Conservation (phyloP, 2,888 invertebrate genomes). For the Celastrina argiolus region DNA sequence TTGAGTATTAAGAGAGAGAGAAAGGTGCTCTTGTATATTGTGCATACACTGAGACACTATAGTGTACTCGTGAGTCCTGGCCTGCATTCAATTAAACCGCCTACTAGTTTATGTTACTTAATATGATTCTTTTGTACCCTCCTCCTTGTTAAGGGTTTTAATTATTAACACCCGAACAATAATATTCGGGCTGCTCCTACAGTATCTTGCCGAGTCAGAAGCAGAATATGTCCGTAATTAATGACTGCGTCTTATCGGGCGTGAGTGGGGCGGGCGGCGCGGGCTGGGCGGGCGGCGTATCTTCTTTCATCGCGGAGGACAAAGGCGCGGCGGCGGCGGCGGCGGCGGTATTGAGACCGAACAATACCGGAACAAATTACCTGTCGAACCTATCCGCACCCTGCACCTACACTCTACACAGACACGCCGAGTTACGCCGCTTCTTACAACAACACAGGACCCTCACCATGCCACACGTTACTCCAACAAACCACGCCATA, state of each 20-base stretch:
- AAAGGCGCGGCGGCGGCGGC: background rate
- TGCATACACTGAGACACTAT: no score
- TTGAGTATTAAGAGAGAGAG: no score
- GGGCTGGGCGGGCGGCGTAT: background rate
- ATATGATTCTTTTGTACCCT: no score
- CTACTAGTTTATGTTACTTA: no score
- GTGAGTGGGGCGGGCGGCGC: background rate
- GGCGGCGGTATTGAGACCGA: background rate
- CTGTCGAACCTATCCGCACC: conserved; percentile 13
- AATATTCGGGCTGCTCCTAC: background rate
- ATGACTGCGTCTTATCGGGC: background rate
- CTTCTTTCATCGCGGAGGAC: conserved; percentile 17
- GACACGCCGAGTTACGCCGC: no score
- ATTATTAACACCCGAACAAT: background rate
- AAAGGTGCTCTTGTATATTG: no score
- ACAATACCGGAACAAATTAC: conserved; percentile 21
- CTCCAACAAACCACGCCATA: no score
- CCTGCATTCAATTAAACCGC: no score
- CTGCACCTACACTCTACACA: background rate
- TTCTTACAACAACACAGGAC: no score
- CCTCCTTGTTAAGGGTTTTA: background rate
- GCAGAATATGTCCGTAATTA: conserved; percentile 7
- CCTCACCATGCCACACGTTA: no score
- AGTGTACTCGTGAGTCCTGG: no score
- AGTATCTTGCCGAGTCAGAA: background rate